Evolutionary conservation across 92 coral and sea anemone genomes (phyloP).

Genomic region (Heliopora coerulea): DNA sequence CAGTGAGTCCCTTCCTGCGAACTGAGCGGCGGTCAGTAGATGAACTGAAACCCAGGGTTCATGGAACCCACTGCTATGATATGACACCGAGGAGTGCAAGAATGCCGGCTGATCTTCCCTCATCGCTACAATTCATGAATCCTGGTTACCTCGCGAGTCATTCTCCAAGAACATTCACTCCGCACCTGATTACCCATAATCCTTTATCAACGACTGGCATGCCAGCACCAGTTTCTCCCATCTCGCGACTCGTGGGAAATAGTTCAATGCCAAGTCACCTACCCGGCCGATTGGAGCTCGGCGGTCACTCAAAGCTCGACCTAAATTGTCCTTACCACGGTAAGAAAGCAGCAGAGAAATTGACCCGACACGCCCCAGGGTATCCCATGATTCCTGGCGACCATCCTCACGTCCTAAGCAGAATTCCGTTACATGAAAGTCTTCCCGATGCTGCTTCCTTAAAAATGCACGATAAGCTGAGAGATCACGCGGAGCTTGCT

Average conservation of each 20-base stretch:
- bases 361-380: conserved; percentile 43
- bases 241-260: conserved; percentile 63
- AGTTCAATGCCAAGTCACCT: conserved; percentile 71
- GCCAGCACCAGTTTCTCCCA: conserved; percentile 64
- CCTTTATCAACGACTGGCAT: conserved; percentile 64
- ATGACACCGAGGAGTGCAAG: conserved; percentile 68
- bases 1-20: conserved; percentile 86
- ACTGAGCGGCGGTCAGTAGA: conserved; percentile 60
- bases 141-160: conserved; percentile 48
- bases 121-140: conserved; percentile 77
- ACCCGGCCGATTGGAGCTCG: conserved; percentile 72
- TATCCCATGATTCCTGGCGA: conserved; percentile 14
- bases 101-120: conserved; percentile 65
- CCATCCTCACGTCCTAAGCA: conserved; percentile 6
- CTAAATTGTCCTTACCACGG: conserved; percentile 97
- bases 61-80: conserved; percentile 52
- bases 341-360: conserved; percentile 61
- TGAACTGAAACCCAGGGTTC: conserved; percentile 53
- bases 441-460: neutral
- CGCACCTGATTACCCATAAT: conserved; percentile 91
- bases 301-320: conserved; percentile 83
- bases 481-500: conserved; percentile 18
- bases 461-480: conserved; percentile 18
- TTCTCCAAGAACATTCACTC: conserved; percentile 89
- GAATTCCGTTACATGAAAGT: conserved; percentile 7